These are phyloP conservation scores for Macaca mulatta DNA, from an alignment of 2,113 vertebrate species.

Conservation along the genomic window DNA sequence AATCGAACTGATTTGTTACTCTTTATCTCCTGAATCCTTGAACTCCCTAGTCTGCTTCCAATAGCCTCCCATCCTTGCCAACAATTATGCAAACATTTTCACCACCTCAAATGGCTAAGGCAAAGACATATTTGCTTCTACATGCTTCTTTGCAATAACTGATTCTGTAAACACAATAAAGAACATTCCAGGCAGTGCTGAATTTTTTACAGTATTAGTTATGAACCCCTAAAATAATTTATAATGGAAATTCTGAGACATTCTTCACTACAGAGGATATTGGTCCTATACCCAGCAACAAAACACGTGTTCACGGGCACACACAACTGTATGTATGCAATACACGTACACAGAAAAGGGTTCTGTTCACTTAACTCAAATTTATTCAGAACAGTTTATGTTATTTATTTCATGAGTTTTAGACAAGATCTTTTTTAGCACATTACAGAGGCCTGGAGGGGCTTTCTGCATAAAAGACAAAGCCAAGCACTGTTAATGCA, in stretches of 20 bases:
- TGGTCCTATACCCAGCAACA: slow-evolving; percentile 30
- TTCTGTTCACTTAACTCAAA: slow-evolving; percentile 80
- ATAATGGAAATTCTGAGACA: slow-evolving; percentile 77
- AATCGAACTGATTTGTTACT: not conserved
- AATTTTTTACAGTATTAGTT: slow-evolving; percentile 66
- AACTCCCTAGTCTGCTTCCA: not conserved
- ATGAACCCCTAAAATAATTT: slow-evolving; percentile 75
- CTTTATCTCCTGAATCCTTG: not conserved
- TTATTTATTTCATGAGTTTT: slow-evolving; percentile 81
- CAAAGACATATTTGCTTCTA: not conserved
- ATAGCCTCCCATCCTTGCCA: not conserved
- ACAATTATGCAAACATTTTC: not conserved
- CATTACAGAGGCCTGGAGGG: slow-evolving; percentile 81
- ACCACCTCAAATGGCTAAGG: not conserved
- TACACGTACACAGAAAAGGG: slow-evolving; percentile 72
- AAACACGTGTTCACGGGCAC: slow-evolving; percentile 61
- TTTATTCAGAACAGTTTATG: slow-evolving; percentile 79
- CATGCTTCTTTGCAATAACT: slow-evolving; percentile 23
- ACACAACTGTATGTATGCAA: slow-evolving; percentile 58
- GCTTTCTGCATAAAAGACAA: slow-evolving; percentile 80
- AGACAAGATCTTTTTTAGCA: slow-evolving; percentile 83
- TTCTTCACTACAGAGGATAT: slow-evolving; percentile 57
- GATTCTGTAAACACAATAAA: slow-evolving; percentile 60
- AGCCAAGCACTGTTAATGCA: slow-evolving; percentile 79
- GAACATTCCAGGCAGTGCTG: slow-evolving; percentile 32